Conservation (phyloP, 1,140 invertebrate genomes). For the Drosophila elegans region DNA sequence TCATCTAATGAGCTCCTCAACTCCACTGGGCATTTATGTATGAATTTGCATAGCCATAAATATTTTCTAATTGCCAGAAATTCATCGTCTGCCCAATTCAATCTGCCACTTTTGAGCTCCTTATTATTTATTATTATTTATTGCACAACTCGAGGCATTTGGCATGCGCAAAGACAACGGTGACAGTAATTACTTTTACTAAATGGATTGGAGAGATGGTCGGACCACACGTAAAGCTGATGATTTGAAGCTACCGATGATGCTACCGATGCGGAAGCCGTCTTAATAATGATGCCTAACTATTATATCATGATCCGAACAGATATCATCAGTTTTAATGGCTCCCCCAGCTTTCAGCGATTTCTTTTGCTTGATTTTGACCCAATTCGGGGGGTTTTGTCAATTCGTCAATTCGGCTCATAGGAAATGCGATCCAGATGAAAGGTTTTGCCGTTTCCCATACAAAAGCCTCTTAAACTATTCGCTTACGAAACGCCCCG, state of each 20-base stretch:
- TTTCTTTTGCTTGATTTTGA: constrained; percentile 42
- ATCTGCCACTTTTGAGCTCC: constrained; percentile 27
- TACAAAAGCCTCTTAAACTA: constrained; percentile 19
- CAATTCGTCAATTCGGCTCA: constrained; percentile 39
- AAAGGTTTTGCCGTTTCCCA: constrained; percentile 45
- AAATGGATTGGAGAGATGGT: constrained; percentile 53
- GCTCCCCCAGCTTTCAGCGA: constrained; percentile 20
- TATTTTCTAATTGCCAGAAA: constrained; percentile 60
- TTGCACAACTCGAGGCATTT: constrained; percentile 51
- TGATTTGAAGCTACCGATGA: constrained; percentile 45
- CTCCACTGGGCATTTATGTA: constrained; percentile 22
- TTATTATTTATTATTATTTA: constrained; percentile 63
- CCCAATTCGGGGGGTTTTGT: constrained; percentile 46
- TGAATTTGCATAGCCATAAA: constrained; percentile 44
- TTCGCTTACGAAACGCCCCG: constrained; percentile 11
- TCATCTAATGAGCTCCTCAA: constrained; percentile 46
- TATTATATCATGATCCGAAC: constrained; percentile 54
- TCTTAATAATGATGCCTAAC: constrained; percentile 58
- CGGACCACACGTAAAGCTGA: constrained; percentile 56
- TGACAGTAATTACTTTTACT: constrained; percentile 73
- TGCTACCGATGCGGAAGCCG: constrained; percentile 50
- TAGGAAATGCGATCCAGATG: constrained; percentile 46
- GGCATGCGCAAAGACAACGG: constrained; percentile 40
- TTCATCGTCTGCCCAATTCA: constrained; percentile 26
- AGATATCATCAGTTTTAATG: constrained; percentile 54